phyloP scores from a whole-genome alignment of 2,797 vertebrate species.

The Holocentrus rufus region DNA sequence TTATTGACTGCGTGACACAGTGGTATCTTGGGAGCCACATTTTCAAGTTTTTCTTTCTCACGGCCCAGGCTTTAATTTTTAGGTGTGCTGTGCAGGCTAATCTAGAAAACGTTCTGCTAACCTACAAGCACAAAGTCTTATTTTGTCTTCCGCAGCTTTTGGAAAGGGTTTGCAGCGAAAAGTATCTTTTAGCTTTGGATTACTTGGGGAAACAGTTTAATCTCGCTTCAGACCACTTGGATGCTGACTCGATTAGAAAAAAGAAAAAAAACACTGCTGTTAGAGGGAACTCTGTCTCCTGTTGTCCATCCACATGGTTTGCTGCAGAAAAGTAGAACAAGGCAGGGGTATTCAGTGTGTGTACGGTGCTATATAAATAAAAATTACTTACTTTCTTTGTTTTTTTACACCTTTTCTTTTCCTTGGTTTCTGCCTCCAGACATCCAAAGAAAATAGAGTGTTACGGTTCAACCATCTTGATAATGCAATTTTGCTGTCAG shows the following conservation, averaged over 20 bases:
- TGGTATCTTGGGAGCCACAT: slow-evolving; percentile 23
- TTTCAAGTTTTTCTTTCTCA: slow-evolving; percentile 37
- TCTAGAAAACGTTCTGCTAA: neutral
- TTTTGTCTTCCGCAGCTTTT: slow-evolving; percentile 26
- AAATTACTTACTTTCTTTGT: too few species aligned
- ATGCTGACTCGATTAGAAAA: slow-evolving; percentile 17
- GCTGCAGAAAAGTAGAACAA: slow-evolving; percentile 27
- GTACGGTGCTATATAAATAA: too few species aligned
- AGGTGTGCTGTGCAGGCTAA: slow-evolving; percentile 2
- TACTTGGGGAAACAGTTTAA: slow-evolving; percentile 16
- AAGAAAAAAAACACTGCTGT: slow-evolving; percentile 35
- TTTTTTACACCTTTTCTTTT: slow-evolving; percentile 40
- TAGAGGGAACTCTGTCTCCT: slow-evolving; percentile 19
- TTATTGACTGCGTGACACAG: slow-evolving; percentile 3
- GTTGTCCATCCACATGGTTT: slow-evolving; percentile 35
- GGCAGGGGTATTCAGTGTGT: slow-evolving; percentile 3
- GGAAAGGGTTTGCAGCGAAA: slow-evolving; percentile 30
- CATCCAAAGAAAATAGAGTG: slow-evolving; percentile 12
- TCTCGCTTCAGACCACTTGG: slow-evolving; percentile 29
- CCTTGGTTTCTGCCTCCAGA: slow-evolving; percentile 6
- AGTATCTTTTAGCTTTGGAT: slow-evolving; percentile 37
- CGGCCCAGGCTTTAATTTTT: slow-evolving; percentile 8
- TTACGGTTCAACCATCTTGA: slow-evolving; percentile 14
- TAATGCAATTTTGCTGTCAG: slow-evolving; percentile 28
- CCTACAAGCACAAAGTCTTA: slow-evolving; percentile 32